Base-by-base conservation (phyloP, 2,113 vertebrate genomes). In the Alosa alosa region DNA sequence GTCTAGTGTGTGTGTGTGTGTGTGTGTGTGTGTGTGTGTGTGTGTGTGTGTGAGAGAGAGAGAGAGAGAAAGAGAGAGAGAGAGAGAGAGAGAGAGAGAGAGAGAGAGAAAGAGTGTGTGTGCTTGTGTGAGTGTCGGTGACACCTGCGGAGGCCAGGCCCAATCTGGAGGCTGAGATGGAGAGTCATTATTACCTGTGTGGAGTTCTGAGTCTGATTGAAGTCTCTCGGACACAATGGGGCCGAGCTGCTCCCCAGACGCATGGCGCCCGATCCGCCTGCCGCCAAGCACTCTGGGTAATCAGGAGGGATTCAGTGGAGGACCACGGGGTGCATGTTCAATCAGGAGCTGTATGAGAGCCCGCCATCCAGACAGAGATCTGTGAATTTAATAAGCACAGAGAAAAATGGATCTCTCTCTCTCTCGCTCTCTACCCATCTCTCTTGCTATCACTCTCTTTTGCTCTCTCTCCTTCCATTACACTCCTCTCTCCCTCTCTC, bases 201-300 rank as follows among this genome's bases (percentile, higher is more conserved):
- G 89, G 90, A 86, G 72, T 78, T 13, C 31, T 78, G 22, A 68
- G 85, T 89, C 89, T 94, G 93, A 94, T 92, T 93, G 94, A 94
- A 92, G 90, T 90, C 90, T 92, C 86, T 91, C 84, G 86, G 87
- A 84, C 84, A 91, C 91, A 92, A 90, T 88, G 83, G 89, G 45
- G 52, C 25, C 9, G 9, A 6, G 11, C 25, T 7, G 72, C 36
- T 20, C 44, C 39, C 13, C 22, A 3, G 31, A 57, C 49, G 6
- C 39, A 84, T 60, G 86, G 88, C 84, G 81, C 57, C 88, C 6
- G 90, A 90, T 90, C 90, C 88, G 88, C 86, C 7, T 13, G 87
- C 86, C 87, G 87, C 31, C 31, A 22, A 52, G 49, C 8, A 1
- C 83, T 85, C 78, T 86, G 8, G 86, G 83, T 89, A 92, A 94